Evolutionary conservation across 1,140 invertebrate species (phyloP).

Genomic region (Lepidotrigona ventralis): DNA sequence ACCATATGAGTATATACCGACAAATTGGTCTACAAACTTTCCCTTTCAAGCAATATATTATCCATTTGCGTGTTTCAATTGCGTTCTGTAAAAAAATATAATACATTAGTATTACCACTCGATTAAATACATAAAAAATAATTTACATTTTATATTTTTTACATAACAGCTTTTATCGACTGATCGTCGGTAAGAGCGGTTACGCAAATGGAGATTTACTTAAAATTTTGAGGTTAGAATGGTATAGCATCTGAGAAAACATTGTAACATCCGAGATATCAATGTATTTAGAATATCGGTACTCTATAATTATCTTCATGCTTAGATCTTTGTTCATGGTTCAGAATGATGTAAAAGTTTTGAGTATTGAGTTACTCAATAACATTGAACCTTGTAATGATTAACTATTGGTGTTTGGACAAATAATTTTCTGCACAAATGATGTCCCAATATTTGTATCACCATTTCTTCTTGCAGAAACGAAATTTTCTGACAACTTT

Average conservation of each 20-base stretch:
- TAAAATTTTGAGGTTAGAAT: slow-evolving; percentile 33
- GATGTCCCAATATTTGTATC: slow-evolving; percentile 48
- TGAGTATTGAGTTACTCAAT: no score
- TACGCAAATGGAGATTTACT: neutral
- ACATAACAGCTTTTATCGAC: neutral
- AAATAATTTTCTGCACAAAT: slow-evolving; percentile 28
- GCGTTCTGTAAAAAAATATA: slow-evolving; percentile 22
- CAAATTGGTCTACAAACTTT: neutral
- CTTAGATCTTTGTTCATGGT: no score
- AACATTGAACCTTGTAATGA: neutral
- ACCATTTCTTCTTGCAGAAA: slow-evolving; percentile 39
- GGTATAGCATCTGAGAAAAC: neutral
- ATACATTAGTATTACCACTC: neutral
- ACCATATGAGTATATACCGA: slow-evolving; percentile 16
- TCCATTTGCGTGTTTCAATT: slow-evolving; percentile 8
- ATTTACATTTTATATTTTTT: neutral
- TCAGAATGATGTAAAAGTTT: neutral
- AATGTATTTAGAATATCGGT: neutral
- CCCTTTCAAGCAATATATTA: neutral
- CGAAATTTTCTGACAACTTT: neutral
- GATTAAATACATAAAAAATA: neutral
- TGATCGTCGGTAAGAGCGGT: slow-evolving; percentile 24
- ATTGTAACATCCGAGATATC: neutral
- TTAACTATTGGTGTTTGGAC: neutral
- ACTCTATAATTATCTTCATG: neutral